Conservation (phyloP, 92 coral and sea anemone species). For the Siderastrea radians region DNA sequence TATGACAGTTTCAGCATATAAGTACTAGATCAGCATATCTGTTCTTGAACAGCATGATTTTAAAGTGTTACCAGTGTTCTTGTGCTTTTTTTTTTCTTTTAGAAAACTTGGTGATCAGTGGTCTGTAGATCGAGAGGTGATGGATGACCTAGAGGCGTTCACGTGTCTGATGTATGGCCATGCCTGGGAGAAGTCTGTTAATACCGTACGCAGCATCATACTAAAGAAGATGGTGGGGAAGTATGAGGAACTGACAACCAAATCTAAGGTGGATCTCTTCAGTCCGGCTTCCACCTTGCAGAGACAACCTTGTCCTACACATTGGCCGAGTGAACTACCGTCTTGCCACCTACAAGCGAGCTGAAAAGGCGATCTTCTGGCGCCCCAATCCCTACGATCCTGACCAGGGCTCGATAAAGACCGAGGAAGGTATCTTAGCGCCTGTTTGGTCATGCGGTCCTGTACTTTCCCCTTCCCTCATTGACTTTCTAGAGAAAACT, state of each 20-base stretch:
- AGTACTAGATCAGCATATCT: background rate
- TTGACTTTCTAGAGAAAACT: no score
- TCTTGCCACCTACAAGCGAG: constrained; percentile 46
- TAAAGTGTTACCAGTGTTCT: no score
- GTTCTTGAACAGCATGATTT: background rate
- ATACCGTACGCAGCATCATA: background rate
- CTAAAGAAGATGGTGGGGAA: no score
- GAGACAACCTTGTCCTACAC: constrained; percentile 44
- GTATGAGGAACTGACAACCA: constrained; percentile 12
- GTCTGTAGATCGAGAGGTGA: background rate
- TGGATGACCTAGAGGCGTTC: constrained; percentile 48
- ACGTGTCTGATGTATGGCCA: no score
- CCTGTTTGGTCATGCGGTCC: no score
- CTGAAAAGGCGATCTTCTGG: constrained; percentile 38
- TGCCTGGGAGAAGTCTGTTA: background rate
- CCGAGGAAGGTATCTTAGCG: background rate
- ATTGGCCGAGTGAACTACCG: constrained; percentile 37
- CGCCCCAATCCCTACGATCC: no score
- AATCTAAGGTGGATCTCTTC: constrained; percentile 20
- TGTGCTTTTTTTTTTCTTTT: background rate
- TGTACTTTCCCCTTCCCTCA: no score
- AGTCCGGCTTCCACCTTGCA: constrained; percentile 52
- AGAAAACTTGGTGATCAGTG: background rate
- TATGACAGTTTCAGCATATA: background rate
- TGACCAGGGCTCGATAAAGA: background rate